Base-by-base conservation (phyloP, 2,888 invertebrate species). In the Aricia artaxerxes region DNA sequence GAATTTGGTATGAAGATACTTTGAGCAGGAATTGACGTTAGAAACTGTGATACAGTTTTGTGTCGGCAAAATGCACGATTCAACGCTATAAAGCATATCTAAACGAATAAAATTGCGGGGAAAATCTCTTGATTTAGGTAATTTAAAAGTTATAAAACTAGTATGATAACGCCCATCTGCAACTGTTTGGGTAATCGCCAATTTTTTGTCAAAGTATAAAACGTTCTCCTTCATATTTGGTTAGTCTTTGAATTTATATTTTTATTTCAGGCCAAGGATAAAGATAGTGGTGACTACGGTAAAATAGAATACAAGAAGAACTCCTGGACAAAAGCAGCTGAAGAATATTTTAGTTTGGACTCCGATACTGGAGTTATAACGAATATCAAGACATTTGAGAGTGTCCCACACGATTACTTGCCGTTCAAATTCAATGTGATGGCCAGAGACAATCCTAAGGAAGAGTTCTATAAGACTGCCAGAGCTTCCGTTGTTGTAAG, bases 241-340 rank as follows among this genome's bases (percentile, higher is more conserved):
- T 40, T 40, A 1, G 5, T 40, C 40, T 0, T 40, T 44, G 44
- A 9, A 44, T 44, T 9, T 9, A 44, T 64, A 24, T 49, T 61
- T 77, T 16, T 38, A 80, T 78, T 82, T 11, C 82, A 97, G 95
- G 98, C 99, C 0, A 96, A 96, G 83, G 99, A 99, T 90, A 95
- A 96, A 83, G 99, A 99, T 88, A 97, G 97, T 79, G 98, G 98
- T 0, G 96, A 96, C 82, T 97, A 96, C 88, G 98, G 98, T 1
- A 96, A 96, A 86, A 92, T 99, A 38, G 96, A 96, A 82, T 99
- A 98, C 89, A 92, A 92, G 9, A 94, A 94, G 84, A 94, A 91
- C 84, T 94, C 91, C 0, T 95, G 90, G 94, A 93, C 87, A 60
- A 93, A 88, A 85, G 90, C 89, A 16, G 95, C 91, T 13, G 95